Evolutionary conservation across 1,140 invertebrate genomes (phyloP).

Genomic region (Paraescarpia echinospica): DNA sequence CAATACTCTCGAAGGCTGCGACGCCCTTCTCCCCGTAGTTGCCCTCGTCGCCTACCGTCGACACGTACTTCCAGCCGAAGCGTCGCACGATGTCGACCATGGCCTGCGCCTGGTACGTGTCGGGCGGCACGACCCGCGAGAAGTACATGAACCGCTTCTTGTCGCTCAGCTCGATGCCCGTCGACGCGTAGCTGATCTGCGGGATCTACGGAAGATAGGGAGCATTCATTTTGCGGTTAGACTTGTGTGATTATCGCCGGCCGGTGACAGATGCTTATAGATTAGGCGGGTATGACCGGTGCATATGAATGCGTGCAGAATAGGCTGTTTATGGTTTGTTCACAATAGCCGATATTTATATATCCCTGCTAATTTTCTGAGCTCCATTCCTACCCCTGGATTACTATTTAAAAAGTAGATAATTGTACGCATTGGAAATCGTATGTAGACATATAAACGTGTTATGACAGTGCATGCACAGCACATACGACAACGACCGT

Average conservation of each 20-base stretch:
- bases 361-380: too few species aligned
- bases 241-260: background rate
- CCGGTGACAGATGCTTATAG: background rate
- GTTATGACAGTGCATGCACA: too few species aligned
- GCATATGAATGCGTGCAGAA: too few species aligned
- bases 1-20: constrained; percentile 47
- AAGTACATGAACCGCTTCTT: constrained; percentile 71
- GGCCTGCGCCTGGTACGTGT: constrained; percentile 75
- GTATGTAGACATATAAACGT: too few species aligned
- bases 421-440: too few species aligned
- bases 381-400: too few species aligned
- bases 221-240: background rate
- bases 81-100: constrained; percentile 73
- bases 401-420: too few species aligned
- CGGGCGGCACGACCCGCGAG: constrained; percentile 69
- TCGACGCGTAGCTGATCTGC: constrained; percentile 76
- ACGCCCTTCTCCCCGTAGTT: constrained; percentile 70
- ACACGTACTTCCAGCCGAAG: constrained; percentile 75
- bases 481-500: too few species aligned
- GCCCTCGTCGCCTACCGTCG: constrained; percentile 73
- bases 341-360: too few species aligned
- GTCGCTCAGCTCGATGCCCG: constrained; percentile 68
- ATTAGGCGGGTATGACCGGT: too few species aligned
- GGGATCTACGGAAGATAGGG: constrained; percentile 64
- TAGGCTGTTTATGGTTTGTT: too few species aligned